phyloP scores from a whole-genome alignment of 2,113 vertebrate genomes.

The Tetrax tetrax region DNA sequence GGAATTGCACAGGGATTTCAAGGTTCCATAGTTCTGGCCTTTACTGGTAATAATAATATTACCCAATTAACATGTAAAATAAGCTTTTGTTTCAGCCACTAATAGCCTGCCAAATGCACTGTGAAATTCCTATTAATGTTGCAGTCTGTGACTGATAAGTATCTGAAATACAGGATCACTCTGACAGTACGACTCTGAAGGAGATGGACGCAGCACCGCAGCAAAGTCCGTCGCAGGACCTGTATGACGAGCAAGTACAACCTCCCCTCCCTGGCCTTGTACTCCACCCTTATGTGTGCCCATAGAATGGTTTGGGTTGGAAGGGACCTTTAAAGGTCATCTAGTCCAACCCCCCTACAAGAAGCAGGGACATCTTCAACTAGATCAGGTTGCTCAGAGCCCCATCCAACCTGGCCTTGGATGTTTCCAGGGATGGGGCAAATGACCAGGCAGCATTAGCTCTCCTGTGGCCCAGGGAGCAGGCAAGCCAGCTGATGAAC shows the following conservation, averaged over 20 bases:
- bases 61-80: neutral
- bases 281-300: neutral
- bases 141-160: neutral
- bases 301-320: too few species aligned
- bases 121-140: neutral
- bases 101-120: neutral
- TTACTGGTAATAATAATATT: neutral
- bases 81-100: neutral
- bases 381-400: too few species aligned
- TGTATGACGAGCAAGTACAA: neutral
- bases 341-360: too few species aligned
- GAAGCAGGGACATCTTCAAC: too few species aligned
- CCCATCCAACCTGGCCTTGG: too few species aligned
- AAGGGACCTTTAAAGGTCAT: too few species aligned
- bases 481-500: neutral
- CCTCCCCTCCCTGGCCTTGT: fast-evolving
- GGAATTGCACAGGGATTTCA: neutral
- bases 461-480: neutral
- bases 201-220: neutral
- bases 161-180: neutral
- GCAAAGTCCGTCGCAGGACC: neutral
- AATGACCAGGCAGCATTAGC: fast-evolving
- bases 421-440: too few species aligned
- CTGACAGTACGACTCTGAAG: neutral
- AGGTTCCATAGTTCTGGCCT: neutral